These are phyloP conservation scores for Sapajus apella DNA, from an alignment of 2,113 vertebrate species.

Conservation along the genomic window DNA sequence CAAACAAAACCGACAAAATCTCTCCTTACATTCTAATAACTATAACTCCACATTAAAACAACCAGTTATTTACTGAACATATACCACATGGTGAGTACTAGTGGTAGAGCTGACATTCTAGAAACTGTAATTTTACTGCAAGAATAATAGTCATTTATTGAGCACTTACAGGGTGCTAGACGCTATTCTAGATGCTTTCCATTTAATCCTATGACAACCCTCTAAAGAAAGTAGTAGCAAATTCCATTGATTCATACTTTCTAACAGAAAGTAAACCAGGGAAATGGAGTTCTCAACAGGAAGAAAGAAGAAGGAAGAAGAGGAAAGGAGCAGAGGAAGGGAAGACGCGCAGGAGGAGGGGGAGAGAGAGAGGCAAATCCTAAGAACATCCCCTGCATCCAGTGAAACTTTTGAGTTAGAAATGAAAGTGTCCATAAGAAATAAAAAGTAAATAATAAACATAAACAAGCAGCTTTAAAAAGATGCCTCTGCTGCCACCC, in stretches of 20 bases:
- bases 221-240: neutral
- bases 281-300: neutral
- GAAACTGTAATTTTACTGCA: neutral
- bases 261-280: neutral
- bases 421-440: neutral
- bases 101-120: neutral
- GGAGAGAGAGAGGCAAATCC: neutral
- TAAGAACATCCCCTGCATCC: neutral
- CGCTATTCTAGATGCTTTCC: neutral
- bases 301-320: neutral
- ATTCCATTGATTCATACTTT: neutral
- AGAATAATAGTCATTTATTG: neutral
- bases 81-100: neutral
- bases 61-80: neutral
- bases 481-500: neutral
- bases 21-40: neutral
- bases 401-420: neutral
- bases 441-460: neutral
- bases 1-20: neutral
- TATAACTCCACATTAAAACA: neutral
- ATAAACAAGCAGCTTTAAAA: conserved; percentile 25
- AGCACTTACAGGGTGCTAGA: neutral
- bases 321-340: neutral
- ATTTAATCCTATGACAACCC: neutral
- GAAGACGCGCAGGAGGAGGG: rapidly evolving